Evolutionary conservation across 2,113 vertebrate species (phyloP).

Genomic region (Chaenocephalus aceratus): DNA sequence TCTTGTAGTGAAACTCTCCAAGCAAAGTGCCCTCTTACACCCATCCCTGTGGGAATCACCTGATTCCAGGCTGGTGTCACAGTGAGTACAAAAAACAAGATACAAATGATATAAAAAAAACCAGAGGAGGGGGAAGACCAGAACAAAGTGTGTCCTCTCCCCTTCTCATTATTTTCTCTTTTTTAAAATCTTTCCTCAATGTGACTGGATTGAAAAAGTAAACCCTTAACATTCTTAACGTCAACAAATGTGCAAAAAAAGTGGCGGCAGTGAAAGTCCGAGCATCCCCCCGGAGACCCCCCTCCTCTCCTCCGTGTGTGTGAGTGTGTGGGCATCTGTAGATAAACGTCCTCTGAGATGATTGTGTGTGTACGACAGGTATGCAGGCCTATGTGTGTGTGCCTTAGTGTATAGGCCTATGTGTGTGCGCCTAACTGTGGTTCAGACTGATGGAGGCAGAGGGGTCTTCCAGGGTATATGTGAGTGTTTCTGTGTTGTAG

Average conservation of each 20-base stretch:
- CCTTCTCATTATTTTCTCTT: constrained; percentile 57
- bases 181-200: constrained; percentile 77
- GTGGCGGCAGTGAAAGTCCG: constrained; percentile 88
- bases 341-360: constrained; percentile 67
- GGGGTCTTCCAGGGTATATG: constrained; percentile 51
- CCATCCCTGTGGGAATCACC: constrained; percentile 64
- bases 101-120: constrained; percentile 76
- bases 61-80: constrained; percentile 81
- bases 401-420: constrained; percentile 49
- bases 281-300: constrained; percentile 71
- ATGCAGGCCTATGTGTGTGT: constrained; percentile 51
- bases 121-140: constrained; percentile 54
- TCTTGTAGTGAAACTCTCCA: constrained; percentile 70
- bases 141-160: constrained; percentile 40
- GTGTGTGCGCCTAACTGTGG: constrained; percentile 15
- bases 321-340: constrained; percentile 42
- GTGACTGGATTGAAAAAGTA: constrained; percentile 91
- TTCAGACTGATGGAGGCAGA: constrained; percentile 36
- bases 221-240: constrained; percentile 99
- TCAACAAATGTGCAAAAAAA: constrained; percentile 94
- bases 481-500: constrained; percentile 71
- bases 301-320: constrained; percentile 6
- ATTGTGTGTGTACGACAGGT: constrained; percentile 52
- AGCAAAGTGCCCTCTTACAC: constrained; percentile 80
- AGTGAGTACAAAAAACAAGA: constrained; percentile 74